Evolutionary conservation across 2,797 vertebrate genomes (phyloP).

Genomic region (Lutjanus argentimaculatus): DNA sequence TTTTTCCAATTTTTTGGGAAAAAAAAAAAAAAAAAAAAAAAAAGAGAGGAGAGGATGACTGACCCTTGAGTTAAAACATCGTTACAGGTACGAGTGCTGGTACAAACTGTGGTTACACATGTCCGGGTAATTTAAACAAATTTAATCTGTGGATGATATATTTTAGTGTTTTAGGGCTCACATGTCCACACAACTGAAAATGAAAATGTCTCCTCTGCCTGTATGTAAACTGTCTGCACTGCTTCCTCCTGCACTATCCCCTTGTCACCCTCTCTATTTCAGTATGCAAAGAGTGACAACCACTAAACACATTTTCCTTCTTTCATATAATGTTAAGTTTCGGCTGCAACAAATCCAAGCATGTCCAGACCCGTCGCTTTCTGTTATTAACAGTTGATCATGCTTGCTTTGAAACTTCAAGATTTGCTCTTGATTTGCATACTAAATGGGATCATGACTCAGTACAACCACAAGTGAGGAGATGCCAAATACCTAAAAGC

Average conservation of each 20-base stretch:
- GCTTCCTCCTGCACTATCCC: neutral
- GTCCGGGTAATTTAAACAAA: neutral
- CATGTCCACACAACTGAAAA: neutral
- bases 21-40: too few relatives aligned
- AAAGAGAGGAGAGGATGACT: too few relatives aligned
- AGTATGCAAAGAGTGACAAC: neutral
- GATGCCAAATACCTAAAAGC: conserved; percentile 3
- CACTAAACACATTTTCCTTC: neutral
- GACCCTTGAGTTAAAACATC: neutral
- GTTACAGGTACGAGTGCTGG: neutral
- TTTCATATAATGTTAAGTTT: conserved; percentile 9
- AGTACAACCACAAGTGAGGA: neutral
- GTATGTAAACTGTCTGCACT: neutral
- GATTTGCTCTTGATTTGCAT: neutral
- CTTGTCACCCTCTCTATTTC: neutral
- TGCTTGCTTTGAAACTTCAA: conserved; percentile 17
- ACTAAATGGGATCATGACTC: neutral
- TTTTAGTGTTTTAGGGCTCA: neutral
- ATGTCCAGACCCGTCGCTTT: neutral
- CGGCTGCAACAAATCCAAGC: conserved; percentile 5
- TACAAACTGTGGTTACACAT: neutral
- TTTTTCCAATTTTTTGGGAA: too few relatives aligned
- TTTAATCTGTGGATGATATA: neutral
- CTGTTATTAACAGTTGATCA: conserved; percentile 27
- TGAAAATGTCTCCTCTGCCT: neutral